Evolutionary conservation across 2,888 invertebrate genomes (phyloP), one percentile per base, ranked within the genome.

Genomic region (Theodoxus fluviatilis): DNA sequence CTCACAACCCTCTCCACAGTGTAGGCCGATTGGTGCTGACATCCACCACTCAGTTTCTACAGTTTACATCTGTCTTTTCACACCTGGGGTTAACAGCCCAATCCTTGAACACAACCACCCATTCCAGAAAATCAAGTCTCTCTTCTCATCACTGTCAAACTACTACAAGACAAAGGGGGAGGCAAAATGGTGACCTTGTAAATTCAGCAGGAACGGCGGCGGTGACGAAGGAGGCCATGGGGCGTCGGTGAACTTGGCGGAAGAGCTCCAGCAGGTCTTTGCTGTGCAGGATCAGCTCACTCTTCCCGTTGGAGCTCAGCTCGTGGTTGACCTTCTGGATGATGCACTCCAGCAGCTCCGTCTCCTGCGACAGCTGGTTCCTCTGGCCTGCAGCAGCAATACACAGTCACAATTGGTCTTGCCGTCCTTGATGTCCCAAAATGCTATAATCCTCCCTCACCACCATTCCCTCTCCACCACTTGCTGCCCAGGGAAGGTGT

Each of bases 141-240:
- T n/a, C n/a, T n/a, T n/a, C n/a, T n/a, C n/a, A n/a, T n/a, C n/a
- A n/a, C n/a, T n/a, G n/a, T n/a, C n/a, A n/a, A n/a, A n/a, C n/a
- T n/a, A n/a, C n/a, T n/a, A n/a, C n/a, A n/a, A n/a, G n/a, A n/a
- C n/a, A n/a, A n/a, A n/a, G n/a, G n/a, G n/a, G n/a, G n/a, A n/a
- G n/a, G n/a, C n/a, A n/a, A n/a, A n/a, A n/a, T n/a, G n/a, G 71
- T 61, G 81, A 92, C 94, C 93, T 94, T 80, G 93, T 93, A 87
- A 95, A 95, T 89, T 95, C 95, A 63, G 95, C 94, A 75, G 94
- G 93, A 76, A 95, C 94, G 0, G 94, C 93, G 33, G 94, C 93
- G 67, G 94, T 93, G 68, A 94, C 93, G 86, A 94, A 94, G 85
- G 93, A 94, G 2, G 94, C 92, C 92, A 94, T 94, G 0, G 95